Evolutionary conservation across 2,113 vertebrate genomes (phyloP).

Genomic region (Andinoacara biseriatus): DNA sequence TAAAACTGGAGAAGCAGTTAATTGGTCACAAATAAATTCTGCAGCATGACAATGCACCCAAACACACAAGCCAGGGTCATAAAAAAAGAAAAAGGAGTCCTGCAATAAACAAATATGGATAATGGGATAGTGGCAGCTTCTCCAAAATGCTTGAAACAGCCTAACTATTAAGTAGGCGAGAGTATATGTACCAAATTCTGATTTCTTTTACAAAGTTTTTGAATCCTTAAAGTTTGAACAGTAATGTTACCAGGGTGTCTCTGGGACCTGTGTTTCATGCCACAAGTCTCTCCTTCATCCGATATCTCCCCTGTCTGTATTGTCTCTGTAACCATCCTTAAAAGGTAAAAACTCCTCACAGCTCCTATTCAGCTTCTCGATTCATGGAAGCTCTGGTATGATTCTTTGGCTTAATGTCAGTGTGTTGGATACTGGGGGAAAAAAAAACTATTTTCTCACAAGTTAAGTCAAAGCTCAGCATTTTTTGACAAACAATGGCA

Average conservation of each 20-base stretch:
- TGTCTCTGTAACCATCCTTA: neutral
- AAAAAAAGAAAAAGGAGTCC: neutral
- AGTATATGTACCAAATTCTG: too few relatives aligned
- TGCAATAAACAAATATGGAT: neutral
- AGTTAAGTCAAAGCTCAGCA: neutral
- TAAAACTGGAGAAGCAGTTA: neutral
- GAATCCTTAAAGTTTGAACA: neutral
- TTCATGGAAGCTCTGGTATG: neutral
- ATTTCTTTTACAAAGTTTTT: too few relatives aligned
- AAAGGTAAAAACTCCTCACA: neutral
- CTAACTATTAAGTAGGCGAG: too few relatives aligned
- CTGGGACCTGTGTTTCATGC: neutral
- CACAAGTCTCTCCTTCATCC: neutral
- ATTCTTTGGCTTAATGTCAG: neutral
- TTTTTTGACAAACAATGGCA: neutral
- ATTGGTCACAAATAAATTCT: neutral
- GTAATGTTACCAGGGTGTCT: neutral
- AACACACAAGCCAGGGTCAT: neutral
- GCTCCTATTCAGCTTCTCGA: neutral
- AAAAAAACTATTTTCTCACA: neutral
- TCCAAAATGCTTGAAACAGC: neutral
- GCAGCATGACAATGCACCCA: neutral
- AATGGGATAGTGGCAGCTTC: fast-evolving
- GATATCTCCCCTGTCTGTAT: neutral
- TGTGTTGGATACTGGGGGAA: neutral